A percentile compares a stretch with the other conserved stretches of the same genome.
Conservation (phyloP, 1,140 invertebrate species). For the Steinernema feltiae region DNA sequence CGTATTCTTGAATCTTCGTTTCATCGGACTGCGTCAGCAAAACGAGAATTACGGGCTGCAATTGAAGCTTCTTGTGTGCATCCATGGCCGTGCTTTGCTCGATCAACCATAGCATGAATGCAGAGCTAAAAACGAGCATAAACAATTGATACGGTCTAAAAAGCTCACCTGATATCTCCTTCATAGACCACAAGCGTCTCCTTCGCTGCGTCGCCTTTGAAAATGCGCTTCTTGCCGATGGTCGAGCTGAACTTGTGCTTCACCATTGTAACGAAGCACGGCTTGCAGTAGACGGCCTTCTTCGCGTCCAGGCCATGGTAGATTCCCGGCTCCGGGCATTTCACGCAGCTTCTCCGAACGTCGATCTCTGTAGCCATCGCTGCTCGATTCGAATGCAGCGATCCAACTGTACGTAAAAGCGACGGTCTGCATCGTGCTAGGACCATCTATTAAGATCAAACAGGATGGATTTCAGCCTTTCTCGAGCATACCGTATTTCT, state of each 20-base stretch:
- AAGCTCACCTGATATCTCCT: neutral
- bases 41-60: neutral
- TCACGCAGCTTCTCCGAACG: slow-evolving; percentile 26
- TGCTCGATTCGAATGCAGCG: too few species aligned
- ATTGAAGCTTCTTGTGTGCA: neutral
- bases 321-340: slow-evolving; percentile 26
- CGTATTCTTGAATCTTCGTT: slow-evolving; percentile 17
- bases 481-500: too few species aligned
- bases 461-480: too few species aligned
- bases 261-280: slow-evolving; percentile 35
- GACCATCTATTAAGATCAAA: too few species aligned
- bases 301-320: slow-evolving; percentile 26
- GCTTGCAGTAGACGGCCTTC: slow-evolving; percentile 32
- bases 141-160: too few species aligned
- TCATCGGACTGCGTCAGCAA: neutral
- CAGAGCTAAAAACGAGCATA: slow-evolving; percentile 22
- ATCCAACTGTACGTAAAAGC: too few species aligned
- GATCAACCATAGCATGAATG: neutral
- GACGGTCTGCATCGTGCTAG: too few species aligned
- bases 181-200: neutral
- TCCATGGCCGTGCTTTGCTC: neutral
- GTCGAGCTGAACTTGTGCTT: slow-evolving; percentile 35
- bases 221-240: slow-evolving; percentile 26
- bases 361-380: neutral
- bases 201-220: slow-evolving; percentile 18